A percentile compares a stretch with the other conserved stretches of the same genome.
These are phyloP conservation scores for Microtus montanus DNA, from an alignment of 2,113 vertebrate species.

Conservation along the genomic window DNA sequence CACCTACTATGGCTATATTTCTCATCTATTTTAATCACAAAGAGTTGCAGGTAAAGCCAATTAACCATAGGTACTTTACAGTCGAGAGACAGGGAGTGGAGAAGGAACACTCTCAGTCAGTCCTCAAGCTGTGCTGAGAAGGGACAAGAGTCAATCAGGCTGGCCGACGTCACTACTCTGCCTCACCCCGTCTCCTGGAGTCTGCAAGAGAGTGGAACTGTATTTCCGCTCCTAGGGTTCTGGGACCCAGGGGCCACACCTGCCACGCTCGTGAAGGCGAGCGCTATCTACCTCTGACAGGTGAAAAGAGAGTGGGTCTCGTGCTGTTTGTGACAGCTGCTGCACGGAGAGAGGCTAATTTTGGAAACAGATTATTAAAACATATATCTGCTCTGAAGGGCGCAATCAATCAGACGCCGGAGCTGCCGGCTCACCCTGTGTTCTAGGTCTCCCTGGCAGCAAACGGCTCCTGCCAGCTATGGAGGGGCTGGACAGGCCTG, in stretches of 20 bases:
- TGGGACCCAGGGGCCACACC: not conserved
- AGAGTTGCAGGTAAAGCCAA: accelerated
- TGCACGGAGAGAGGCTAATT: slow-evolving; percentile 78
- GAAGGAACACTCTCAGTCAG: accelerated
- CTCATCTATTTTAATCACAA: not conserved
- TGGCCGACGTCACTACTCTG: accelerated
- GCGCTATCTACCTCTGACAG: slow-evolving; percentile 21
- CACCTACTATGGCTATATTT: not conserved
- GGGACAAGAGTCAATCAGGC: not conserved
- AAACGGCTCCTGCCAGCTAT: not conserved
- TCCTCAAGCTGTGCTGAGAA: not conserved
- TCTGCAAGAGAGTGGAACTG: accelerated
- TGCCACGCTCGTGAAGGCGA: not conserved
- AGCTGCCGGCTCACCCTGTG: slow-evolving; percentile 6
- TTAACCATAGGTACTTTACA: accelerated
- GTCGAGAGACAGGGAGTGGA: accelerated
- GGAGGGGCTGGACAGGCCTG: not conserved
- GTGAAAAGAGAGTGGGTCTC: slow-evolving; percentile 31
- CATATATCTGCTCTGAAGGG: slow-evolving; percentile 67
- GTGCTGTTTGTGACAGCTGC: slow-evolving; percentile 68
- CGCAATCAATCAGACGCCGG: slow-evolving; percentile 67
- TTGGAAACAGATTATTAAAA: slow-evolving; percentile 82
- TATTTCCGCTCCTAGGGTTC: not conserved
- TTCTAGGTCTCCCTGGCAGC: not conserved
- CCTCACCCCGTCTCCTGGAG: accelerated